A percentile compares a stretch with the other conserved stretches of the same genome.
These are phyloP conservation scores for Pissodes strobi DNA, from an alignment of 1,140 invertebrate species.

Conservation along the genomic window DNA sequence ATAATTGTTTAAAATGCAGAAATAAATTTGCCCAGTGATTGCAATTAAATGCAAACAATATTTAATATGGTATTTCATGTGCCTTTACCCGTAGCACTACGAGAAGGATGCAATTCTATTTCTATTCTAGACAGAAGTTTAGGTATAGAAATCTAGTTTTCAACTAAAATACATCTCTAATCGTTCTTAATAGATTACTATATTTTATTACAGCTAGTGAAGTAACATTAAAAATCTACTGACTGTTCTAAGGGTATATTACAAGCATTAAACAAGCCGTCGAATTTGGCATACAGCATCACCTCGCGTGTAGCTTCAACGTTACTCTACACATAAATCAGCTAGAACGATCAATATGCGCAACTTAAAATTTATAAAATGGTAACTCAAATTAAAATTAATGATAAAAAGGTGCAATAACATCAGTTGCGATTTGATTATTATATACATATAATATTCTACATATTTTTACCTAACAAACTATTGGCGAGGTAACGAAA, in stretches of 20 bases:
- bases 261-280: constrained; percentile 33
- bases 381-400: constrained; percentile 10
- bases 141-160: too few species aligned
- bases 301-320: constrained; percentile 19
- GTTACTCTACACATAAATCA: constrained; percentile 27
- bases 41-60: too few species aligned
- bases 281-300: constrained; percentile 23
- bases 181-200: neutral
- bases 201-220: constrained; percentile 14
- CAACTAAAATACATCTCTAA: too few species aligned
- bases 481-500: constrained; percentile 11
- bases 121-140: too few species aligned
- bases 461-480: neutral
- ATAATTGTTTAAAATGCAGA: too few species aligned
- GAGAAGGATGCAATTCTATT: too few species aligned
- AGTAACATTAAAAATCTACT: neutral
- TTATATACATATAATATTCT: constrained; percentile 1
- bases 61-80: too few species aligned
- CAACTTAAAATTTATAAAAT: too few species aligned
- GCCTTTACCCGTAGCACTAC: too few species aligned
- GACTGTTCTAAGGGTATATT: neutral
- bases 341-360: constrained; percentile 18
- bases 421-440: constrained; percentile 32
- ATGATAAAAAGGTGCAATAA: constrained; percentile 18
- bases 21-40: too few species aligned